Evolutionary conservation across 2,113 vertebrate genomes (phyloP).

Genomic region (Tachysurus vachellii): DNA sequence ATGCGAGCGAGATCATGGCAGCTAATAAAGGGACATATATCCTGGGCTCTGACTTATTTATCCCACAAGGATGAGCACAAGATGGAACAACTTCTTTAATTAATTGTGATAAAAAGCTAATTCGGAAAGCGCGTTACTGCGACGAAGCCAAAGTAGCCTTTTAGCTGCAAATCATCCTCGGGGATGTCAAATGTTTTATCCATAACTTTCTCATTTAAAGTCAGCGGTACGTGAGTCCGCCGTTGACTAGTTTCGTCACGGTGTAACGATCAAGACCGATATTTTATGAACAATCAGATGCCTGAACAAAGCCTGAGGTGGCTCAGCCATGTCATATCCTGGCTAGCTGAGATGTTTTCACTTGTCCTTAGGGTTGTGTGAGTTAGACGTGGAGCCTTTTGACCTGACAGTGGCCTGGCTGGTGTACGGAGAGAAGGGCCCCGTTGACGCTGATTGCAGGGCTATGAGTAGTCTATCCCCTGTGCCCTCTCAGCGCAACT

Average conservation of each 20-base stretch:
- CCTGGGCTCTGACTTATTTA: conserved; percentile 77
- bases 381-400: conserved; percentile 60
- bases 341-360: conserved; percentile 59
- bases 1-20: conserved; percentile 76
- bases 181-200: conserved; percentile 74
- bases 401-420: conserved; percentile 71
- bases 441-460: conserved; percentile 78
- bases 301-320: neutral
- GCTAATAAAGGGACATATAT: conserved; percentile 83
- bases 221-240: conserved; percentile 69
- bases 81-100: conserved; percentile 81
- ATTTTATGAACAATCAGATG: neutral
- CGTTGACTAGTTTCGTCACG: conserved; percentile 62
- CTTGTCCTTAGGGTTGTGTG: conserved; percentile 50
- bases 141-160: conserved; percentile 76
- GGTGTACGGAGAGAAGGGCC: conserved; percentile 70
- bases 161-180: conserved; percentile 74
- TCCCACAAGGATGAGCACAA: conserved; percentile 76
- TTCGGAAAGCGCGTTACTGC: conserved; percentile 70
- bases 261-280: conserved; percentile 35
- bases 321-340: conserved; percentile 6
- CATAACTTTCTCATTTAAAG: conserved; percentile 75
- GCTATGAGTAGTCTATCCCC: conserved; percentile 81
- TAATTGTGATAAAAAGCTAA: conserved; percentile 83
- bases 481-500: conserved; percentile 81